Evolutionary conservation across 2,888 invertebrate species (phyloP), one percentile per base, ranked within the genome.

Genomic region (Dynastes maya): DNA sequence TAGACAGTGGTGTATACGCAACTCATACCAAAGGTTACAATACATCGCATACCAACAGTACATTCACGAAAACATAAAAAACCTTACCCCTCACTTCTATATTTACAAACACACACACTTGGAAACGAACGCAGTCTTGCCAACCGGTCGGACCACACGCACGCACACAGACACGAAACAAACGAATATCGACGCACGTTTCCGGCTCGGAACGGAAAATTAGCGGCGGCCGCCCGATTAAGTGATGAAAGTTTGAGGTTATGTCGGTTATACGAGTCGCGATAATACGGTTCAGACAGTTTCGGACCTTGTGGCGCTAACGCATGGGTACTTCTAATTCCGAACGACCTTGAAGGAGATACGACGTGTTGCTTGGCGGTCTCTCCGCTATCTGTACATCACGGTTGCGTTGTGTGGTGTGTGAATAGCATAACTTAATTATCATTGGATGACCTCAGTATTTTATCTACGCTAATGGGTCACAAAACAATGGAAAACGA

Each of bases 61-160:
- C 53, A 29, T 58, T 71, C 53, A 45, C 22, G 51, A 71, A 71
- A 71, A 45, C 22, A 72, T 45, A 72, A 61, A 71, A 71, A 58
- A 40, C 61, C 72, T 72, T 72, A 72, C 72, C 72, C 72, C 40
- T 72, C 72, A 40, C 40, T 37, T 40, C 45, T 45, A 72, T 72
- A 61, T 72, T 72, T 72, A 72, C 71, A 40, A 71, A 58, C n/a
- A 22, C 22, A 22, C 45, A 40, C 72, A 16, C 61, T 72, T 45
- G 5, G 22, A 61, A 40, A 37, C 40, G 22, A 16, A 58, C 58
- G 22, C 72, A 61, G 68, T 68, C 45, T 27, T 68, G 49, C 68
- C n/a, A 68, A 68, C 68, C 68, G 68, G 68, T 49, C 9, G 45
- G 68, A 68, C 68, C 68, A 68, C 68, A 68, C 65, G 65, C 65